Evolutionary conservation across 2,113 vertebrate genomes (phyloP), one percentile per base, ranked within the genome.

Genomic region (Odocoileus hemionus): DNA sequence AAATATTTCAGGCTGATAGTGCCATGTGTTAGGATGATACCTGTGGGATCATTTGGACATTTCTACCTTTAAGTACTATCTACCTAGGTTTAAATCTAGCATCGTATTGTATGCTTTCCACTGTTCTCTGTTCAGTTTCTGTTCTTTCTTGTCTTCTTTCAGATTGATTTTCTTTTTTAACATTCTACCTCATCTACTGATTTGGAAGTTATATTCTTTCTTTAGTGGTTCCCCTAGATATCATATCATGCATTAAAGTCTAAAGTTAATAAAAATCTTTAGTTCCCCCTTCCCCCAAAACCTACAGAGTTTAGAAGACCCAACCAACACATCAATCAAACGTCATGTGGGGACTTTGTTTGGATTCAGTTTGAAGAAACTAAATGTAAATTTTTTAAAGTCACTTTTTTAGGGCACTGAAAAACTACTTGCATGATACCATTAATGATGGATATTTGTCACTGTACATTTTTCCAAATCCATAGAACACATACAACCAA

Each of bases 121-220:
- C 61, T 61, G 25, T 74, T 57, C 54, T 6, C 45, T 83, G 5
- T 67, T 58, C 9, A 60, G 45, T 74, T 87, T 74, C 45, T 52
- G 84, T 92, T 93, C n/a, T 86, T 92, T 91, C 52, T 91, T 70
- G 11, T 19, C 61, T 90, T 67, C 39, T 91, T 97, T 76, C 45
- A 57, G 2, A 58, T 50, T 60, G 21, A 58, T 87, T 84, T 23
- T 70, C 36, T 67, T 74, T 47, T 82, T 47, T 55, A 90, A 94
- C 47, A 94, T 58, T 91, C 60, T 87, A 70, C 58, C 79, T 88
- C 50, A 11, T 58, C 64, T 70, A 89, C 28, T 92, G 47, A 94
- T 92, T 60, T 89, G 11, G 57, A 86, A 84, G 12, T 92, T 67
- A 55, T 5, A 90, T 15, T 94, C 28, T 86, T 70, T 67, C 89